Base-by-base conservation (phyloP, 2,888 invertebrate species). In the Poecilobothrus nobilitatus region DNA sequence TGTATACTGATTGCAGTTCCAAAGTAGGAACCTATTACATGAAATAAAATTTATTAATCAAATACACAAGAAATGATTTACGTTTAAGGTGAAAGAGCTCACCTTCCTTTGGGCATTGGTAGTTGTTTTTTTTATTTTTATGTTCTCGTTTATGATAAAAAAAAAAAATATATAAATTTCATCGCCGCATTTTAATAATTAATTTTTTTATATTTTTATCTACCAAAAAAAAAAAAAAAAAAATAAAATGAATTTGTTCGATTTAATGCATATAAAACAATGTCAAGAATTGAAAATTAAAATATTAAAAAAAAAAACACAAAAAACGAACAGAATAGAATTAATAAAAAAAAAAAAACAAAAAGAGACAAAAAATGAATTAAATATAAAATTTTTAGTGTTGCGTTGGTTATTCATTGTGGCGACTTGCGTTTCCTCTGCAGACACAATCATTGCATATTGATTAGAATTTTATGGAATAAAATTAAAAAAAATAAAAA, bases 361-460 rank as follows among this genome's bases (percentile, higher is more conserved):
- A 27, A 27, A 27, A 27, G 12, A 41, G 41, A 41, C 41, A n/a
- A 53, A 53, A 53, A 53, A 53, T 53, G 15, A 53, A 53, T 53
- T 53, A 12, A 53, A 53, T 53, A 12, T 53, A 53, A 27, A 27
- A 27, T 27, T 27, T 27, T 27, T 27, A 27, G 27, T 27, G 27
- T 27, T 27, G 41, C 15, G 53, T 53, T 53, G 53, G 18, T 53
- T 53, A 53, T 53, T 53, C 53, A 12, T 53, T 53, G 53, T 53
- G 53, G 53, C 53, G 53, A 53, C 53, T 53, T 53, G 53, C 53
- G 53, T 53, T 53, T 53, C 53, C 53, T 53, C 53, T 53, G 53
- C 53, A 53, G n/a, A 18, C 15, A 53, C 53, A 53, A 53, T 18
- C 12, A 53, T 18, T 53, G 53, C 53, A 53, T 53, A 53, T 53